Conservation (phyloP, 2,888 invertebrate genomes). For the Monochamus alternatus region DNA sequence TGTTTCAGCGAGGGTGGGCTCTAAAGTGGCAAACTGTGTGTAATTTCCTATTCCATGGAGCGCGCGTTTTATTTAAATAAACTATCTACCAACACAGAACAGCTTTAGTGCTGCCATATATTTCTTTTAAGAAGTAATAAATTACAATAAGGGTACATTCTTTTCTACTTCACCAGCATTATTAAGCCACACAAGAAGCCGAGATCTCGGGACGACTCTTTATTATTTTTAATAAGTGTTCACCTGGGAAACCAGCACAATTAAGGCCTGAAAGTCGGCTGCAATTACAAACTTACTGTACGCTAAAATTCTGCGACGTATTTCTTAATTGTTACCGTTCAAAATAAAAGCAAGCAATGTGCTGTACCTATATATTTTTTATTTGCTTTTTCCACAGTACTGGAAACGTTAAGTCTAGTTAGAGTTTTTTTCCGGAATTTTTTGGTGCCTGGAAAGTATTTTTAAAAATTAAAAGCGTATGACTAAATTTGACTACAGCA, state of each 20-base stretch:
- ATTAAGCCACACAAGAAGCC: constrained; percentile 40
- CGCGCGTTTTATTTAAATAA: constrained; percentile 54
- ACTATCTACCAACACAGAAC: constrained; percentile 49
- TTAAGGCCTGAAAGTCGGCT: constrained; percentile 10
- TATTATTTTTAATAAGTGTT: constrained; percentile 36
- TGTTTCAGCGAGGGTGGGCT: background rate
- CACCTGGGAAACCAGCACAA: constrained; percentile 12
- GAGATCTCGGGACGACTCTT: constrained; percentile 17
- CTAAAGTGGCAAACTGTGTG: constrained; percentile 30
- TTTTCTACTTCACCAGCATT: constrained; percentile 50
- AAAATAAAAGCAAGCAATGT: too few species aligned
- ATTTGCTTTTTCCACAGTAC: too few species aligned
- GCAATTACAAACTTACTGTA: background rate
- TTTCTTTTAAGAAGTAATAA: constrained; percentile 55
- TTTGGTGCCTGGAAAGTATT: too few species aligned
- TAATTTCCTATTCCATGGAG: constrained; percentile 42
- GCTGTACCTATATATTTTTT: too few species aligned
- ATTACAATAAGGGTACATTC: constrained; percentile 52
- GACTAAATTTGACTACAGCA: too few species aligned
- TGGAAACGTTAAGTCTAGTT: too few species aligned
- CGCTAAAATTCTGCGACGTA: background rate
- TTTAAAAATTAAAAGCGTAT: too few species aligned
- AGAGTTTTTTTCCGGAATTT: too few species aligned
- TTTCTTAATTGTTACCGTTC: too few species aligned
- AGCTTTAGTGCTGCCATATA: constrained; percentile 53